Evolutionary conservation across 2,888 invertebrate species (phyloP).

Genomic region (Plagodis pulveraria): DNA sequence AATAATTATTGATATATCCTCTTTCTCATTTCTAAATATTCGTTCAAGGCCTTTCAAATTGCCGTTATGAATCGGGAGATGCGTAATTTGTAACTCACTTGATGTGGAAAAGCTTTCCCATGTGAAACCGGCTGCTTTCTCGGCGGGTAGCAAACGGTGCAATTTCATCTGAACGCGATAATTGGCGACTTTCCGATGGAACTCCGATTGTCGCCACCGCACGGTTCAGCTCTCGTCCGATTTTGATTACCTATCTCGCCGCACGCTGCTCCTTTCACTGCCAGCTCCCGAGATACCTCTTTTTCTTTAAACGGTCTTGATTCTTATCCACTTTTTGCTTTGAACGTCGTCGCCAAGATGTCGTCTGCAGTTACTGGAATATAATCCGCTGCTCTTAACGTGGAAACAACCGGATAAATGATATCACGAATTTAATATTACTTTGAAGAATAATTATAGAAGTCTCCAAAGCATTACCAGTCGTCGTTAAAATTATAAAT

Average conservation of each 20-base stretch:
- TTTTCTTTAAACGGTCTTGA: conserved; percentile 4
- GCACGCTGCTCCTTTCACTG: conserved; percentile 20
- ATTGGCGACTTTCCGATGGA: conserved; percentile 12
- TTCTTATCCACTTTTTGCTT: conserved; percentile 19
- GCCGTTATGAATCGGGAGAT: too few species aligned
- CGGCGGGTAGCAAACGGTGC: conserved; percentile 12
- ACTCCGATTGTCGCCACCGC: background rate
- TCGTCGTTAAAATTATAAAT: conserved; percentile 26
- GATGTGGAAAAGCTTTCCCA: conserved; percentile 13
- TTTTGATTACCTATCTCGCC: conserved; percentile 8
- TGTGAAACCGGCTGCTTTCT: conserved; percentile 26
- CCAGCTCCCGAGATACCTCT: conserved; percentile 15
- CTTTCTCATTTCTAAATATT: background rate
- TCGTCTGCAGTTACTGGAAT: conserved; percentile 23
- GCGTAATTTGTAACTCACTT: background rate
- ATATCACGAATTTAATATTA: too few species aligned
- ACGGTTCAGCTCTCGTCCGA: conserved; percentile 7
- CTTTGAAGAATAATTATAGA: background rate
- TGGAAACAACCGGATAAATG: background rate
- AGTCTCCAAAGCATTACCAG: conserved; percentile 2
- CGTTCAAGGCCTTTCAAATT: conserved; percentile 1
- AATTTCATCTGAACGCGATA: conserved; percentile 18
- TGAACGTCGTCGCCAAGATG: conserved; percentile 9
- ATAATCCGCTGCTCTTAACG: conserved; percentile 14
- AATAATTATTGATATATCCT: conserved; percentile 14